Percentiles rank a stretch among this genome's conserved stretches.
These are phyloP conservation scores for Helicoverpa zea DNA, from an alignment of 1,140 invertebrate genomes.

Conservation along the genomic window DNA sequence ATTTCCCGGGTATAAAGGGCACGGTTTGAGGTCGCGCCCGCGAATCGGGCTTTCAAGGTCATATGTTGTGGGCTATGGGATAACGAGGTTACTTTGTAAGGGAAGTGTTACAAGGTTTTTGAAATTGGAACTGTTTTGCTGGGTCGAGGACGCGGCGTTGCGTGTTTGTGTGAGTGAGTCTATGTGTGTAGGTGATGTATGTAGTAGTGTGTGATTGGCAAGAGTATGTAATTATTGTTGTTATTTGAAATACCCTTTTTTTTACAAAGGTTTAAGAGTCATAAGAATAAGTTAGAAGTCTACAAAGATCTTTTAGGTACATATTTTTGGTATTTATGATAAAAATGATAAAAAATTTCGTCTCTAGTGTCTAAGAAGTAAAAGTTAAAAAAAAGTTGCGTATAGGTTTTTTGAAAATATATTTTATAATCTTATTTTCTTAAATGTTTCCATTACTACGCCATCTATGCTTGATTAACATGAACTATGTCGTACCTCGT, in stretches of 20 bases:
- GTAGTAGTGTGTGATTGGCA: neutral
- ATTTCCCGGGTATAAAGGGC: constrained; percentile 16
- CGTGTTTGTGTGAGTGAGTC: neutral
- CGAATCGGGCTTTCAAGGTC: constrained; percentile 25
- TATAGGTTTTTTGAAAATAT: too few species aligned
- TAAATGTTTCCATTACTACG: neutral
- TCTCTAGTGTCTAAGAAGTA: too few species aligned
- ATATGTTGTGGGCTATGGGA: constrained; percentile 33
- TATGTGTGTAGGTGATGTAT: neutral
- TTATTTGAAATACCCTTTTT: too few species aligned
- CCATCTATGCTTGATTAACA: neutral
- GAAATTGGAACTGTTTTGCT: neutral
- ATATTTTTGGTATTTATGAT: too few species aligned
- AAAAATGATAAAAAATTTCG: too few species aligned
- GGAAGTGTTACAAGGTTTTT: constrained; percentile 38
- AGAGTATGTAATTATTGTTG: neutral
- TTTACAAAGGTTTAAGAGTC: too few species aligned
- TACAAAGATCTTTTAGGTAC: too few species aligned
- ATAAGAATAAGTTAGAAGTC: too few species aligned
- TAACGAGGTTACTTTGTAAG: constrained; percentile 17
- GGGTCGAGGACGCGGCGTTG: constrained; percentile 1
- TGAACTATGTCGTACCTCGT: neutral
- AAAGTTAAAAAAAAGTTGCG: too few species aligned
- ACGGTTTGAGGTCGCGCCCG: constrained; percentile 19
- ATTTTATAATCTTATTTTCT: too few species aligned